Evolutionary conservation across 2,113 vertebrate genomes (phyloP).

Genomic region (Cepphus grylle): DNA sequence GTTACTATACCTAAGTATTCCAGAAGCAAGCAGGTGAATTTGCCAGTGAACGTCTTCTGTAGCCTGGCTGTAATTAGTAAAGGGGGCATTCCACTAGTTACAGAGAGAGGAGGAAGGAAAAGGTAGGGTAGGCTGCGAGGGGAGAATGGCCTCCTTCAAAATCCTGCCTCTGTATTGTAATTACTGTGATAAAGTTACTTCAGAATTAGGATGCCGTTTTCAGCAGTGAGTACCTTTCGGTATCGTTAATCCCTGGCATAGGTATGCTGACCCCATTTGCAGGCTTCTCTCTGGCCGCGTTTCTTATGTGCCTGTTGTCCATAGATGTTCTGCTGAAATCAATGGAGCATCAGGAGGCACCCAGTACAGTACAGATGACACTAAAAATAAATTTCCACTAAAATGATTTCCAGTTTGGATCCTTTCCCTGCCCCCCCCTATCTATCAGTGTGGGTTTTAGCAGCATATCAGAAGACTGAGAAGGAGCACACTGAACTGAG

Average conservation of each 20-base stretch:
- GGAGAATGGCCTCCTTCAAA: not conserved
- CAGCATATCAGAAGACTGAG: not conserved
- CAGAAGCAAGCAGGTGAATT: not conserved
- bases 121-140: not conserved
- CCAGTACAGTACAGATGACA: not conserved
- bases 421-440: not conserved
- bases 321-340: not conserved
- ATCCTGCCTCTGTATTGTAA: not conserved
- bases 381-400: slow-evolving; percentile 22
- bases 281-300: not conserved
- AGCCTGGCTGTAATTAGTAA: not conserved
- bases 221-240: not conserved
- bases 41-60: not conserved
- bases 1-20: not conserved
- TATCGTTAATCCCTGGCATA: not conserved
- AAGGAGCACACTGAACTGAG: not conserved
- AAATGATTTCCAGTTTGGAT: not conserved
- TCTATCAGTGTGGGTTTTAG: not conserved
- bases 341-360: not conserved
- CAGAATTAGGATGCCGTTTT: not conserved
- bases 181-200: not conserved
- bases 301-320: not conserved
- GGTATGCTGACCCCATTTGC: not conserved
- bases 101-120: not conserved
- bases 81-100: not conserved